Evolutionary conservation across 1,140 invertebrate genomes (phyloP), one percentile per base, ranked within the genome.

Genomic region (Cydia amplana): DNA sequence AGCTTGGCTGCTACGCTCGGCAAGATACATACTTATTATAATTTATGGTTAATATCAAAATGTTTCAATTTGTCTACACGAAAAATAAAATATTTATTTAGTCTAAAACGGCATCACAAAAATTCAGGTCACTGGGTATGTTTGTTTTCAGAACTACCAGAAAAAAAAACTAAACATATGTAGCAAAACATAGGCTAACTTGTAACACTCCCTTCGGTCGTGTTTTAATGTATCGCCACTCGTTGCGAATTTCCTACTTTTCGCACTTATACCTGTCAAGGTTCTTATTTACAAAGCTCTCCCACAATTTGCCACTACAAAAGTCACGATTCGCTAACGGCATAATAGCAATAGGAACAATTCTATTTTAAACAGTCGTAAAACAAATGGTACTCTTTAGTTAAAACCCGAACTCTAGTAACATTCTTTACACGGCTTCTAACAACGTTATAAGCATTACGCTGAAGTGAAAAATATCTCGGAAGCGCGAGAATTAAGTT

Each of bases 381-480:
- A 20, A 60, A 60, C 51, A 60, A 51, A 60, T 18, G 14, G 0
- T 20, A 18, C 9, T 20, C 1, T 60, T 60, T 9, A 60, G 3
- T 20, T 60, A n/a, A 60, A 51, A 5, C 6, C 18, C 6, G 18
- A 60, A 60, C 18, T 6, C 1, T 18, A 23, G 14, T 60, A 20
- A 20, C n/a, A 60, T 20, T 20, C 51, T 60, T 60, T 60, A 20
- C n/a, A 60, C 7, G 18, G 51, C 18, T 60, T 20, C 51, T 18
- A 60, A 60, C 51, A 60, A 60, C 51, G 51, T 60, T 60, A 60
- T 60, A 20, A 60, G 16, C 51, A 10, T 51, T n/a, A 51, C 4
- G n/a, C 18, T 60, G 18, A 60, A 60, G 51, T 60, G 51, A 60
- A 60, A 60, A 60, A 60, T 60, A 60, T 18, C 51, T 60, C 18